phyloP scores from a whole-genome alignment of 2,888 invertebrate genomes.

The Thera britannica region DNA sequence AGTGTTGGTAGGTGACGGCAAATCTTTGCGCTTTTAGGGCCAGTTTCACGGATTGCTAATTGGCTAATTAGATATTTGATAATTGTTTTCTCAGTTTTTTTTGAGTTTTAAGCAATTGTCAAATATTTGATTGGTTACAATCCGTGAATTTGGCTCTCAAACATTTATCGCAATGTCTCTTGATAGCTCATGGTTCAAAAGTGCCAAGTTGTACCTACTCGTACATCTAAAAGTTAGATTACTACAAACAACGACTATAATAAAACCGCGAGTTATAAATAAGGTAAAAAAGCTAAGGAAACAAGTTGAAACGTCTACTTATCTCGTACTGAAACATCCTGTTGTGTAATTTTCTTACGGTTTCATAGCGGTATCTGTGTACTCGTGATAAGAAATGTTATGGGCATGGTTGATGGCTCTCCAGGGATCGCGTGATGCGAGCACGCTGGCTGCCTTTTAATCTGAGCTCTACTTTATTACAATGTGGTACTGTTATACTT shows the following conservation, averaged over 20 bases:
- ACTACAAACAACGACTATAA: neutral
- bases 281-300: constrained; percentile 14
- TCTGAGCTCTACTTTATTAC: constrained; percentile 62
- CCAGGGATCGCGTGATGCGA: constrained; percentile 61
- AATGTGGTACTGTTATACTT: constrained; percentile 20
- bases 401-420: constrained; percentile 65
- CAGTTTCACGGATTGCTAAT: too few species aligned
- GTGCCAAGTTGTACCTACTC: too few species aligned
- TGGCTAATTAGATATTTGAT: too few species aligned
- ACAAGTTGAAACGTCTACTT: constrained; percentile 22
- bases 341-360: constrained; percentile 34
- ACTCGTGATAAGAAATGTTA: constrained; percentile 74
- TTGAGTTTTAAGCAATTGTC: too few species aligned
- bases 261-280: neutral
- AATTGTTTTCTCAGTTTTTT: too few species aligned
- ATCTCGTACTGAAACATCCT: constrained; percentile 15
- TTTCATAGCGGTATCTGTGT: constrained; percentile 53
- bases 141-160: too few species aligned
- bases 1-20: too few species aligned
- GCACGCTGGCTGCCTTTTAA: constrained; percentile 63
- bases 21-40: too few species aligned
- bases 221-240: too few species aligned
- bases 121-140: too few species aligned
- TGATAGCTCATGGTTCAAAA: too few species aligned
- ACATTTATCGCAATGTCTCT: too few species aligned